phyloP scores from a whole-genome alignment of 2,113 vertebrate genomes.

The Neomonachus schauinslandi region DNA sequence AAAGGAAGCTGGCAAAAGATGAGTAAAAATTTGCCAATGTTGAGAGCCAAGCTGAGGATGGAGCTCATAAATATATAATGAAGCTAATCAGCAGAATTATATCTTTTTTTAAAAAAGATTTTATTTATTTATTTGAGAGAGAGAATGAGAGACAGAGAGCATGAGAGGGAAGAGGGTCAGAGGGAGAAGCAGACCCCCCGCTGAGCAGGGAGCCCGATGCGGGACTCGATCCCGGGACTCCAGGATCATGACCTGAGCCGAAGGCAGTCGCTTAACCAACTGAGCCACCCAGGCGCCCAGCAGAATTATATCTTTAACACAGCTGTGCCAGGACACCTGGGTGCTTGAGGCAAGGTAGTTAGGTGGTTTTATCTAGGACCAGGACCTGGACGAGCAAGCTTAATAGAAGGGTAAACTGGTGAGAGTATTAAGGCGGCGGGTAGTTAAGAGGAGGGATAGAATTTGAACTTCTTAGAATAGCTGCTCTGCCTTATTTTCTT shows the following conservation, averaged over 20 bases:
- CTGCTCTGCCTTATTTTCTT: not conserved
- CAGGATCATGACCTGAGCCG: too few relatives aligned
- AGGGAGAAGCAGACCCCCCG: too few relatives aligned
- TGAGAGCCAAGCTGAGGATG: not conserved
- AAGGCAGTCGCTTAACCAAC: too few relatives aligned
- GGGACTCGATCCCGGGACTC: too few relatives aligned
- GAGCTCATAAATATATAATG: constrained; percentile 15
- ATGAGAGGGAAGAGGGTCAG: too few relatives aligned
- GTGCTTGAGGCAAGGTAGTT: not conserved
- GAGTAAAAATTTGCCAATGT: not conserved
- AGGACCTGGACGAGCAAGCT: not conserved
- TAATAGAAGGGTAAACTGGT: not conserved
- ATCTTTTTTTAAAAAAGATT: not conserved
- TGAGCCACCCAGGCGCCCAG: not conserved
- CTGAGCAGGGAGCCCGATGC: too few relatives aligned
- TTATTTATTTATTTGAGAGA: too few relatives aligned
- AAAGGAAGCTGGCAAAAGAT: constrained; percentile 28
- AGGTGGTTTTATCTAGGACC: not conserved
- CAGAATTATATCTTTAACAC: not conserved
- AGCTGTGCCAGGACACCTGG: not conserved
- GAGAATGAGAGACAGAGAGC: too few relatives aligned
- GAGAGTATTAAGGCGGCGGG: not conserved
- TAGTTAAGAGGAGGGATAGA: not conserved
- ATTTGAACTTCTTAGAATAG: not conserved
- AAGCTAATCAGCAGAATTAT: not conserved